Evolutionary conservation across 2,797 vertebrate species (phyloP), one percentile per base, ranked within the genome.

Genomic region (Lerista edwardsae): DNA sequence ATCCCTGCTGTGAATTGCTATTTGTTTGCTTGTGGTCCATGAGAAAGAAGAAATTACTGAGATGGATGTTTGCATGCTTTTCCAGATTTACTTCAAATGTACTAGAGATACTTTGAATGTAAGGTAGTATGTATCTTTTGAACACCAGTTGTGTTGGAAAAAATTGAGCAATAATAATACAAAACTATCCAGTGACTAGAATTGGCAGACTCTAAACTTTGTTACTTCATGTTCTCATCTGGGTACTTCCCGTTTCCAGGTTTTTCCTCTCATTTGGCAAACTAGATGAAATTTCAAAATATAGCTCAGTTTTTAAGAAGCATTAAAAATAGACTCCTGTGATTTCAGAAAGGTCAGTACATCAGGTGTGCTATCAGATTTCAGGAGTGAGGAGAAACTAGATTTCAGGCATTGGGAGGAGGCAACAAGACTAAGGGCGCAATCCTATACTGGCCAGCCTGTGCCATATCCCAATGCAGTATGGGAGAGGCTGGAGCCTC

Each of bases 11-110:
- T 80, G 57, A 81, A 84, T 47, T 89, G 84, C 69, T 65, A 15
- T 86, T 89, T 88, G 62, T 62, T 89, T 84, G 62, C 80, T 36
- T 47, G 23, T 62, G 47, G 3, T 51, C 57, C 75, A 55, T 82
- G 89, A 85, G 68, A 67, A 76, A 76, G 80, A 80, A 51, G 82
- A 47, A 83, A 47, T 69, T 36, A 47, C n/a, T 10, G 3, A 75
- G 90, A 79, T 44, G 27, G 17, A 89, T 8, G 67, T 75, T 81
- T 84, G 4, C 72, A 89, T 51, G 34, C 41, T 73, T 39, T 19
- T 84, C 57, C 41, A 57, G 23, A 44, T 36, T 81, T 44, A 14
- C 31, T 21, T 41, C 71, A 31, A 68, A 80, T 73, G 68, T 31
- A 29, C 44, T 69, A 61, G 31, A 73, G 29, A 29, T 39, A 55